Conservation (phyloP, 2,797 vertebrate genomes). For the Dromococcyx pavoninus region DNA sequence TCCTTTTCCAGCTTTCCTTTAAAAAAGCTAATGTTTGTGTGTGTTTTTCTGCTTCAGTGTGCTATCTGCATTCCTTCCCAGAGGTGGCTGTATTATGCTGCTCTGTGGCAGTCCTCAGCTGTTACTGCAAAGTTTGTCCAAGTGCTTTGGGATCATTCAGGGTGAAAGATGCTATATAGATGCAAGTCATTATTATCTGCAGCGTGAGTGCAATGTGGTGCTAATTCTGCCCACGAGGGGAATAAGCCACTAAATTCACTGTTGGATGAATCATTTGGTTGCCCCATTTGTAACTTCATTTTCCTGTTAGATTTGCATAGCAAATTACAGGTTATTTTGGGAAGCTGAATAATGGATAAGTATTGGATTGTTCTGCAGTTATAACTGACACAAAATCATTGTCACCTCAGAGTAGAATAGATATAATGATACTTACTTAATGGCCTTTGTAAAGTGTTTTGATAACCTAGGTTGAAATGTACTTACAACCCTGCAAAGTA, state of each 20-base stretch:
- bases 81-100: slow-evolving; percentile 22
- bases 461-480: slow-evolving; percentile 46
- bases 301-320: slow-evolving; percentile 24
- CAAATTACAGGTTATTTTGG: slow-evolving; percentile 58
- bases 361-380: slow-evolving; percentile 57
- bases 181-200: neutral
- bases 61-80: slow-evolving; percentile 7
- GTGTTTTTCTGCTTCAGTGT: neutral
- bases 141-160: neutral
- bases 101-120: neutral
- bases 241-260: neutral
- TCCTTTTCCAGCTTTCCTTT: neutral
- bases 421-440: slow-evolving; percentile 49
- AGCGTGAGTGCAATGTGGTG: neutral
- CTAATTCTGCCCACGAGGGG: neutral
- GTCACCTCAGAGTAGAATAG: slow-evolving; percentile 36
- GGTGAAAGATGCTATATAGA: neutral
- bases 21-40: neutral
- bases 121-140: neutral
- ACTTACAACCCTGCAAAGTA: slow-evolving; percentile 10
- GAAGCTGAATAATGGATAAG: slow-evolving; percentile 40
- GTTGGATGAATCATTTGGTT: neutral
- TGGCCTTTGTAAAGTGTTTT: slow-evolving; percentile 48
- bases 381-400: slow-evolving; percentile 49
- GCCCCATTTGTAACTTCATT: neutral